Base-by-base conservation (phyloP, 2,113 vertebrate species). In the Bucco capensis region DNA sequence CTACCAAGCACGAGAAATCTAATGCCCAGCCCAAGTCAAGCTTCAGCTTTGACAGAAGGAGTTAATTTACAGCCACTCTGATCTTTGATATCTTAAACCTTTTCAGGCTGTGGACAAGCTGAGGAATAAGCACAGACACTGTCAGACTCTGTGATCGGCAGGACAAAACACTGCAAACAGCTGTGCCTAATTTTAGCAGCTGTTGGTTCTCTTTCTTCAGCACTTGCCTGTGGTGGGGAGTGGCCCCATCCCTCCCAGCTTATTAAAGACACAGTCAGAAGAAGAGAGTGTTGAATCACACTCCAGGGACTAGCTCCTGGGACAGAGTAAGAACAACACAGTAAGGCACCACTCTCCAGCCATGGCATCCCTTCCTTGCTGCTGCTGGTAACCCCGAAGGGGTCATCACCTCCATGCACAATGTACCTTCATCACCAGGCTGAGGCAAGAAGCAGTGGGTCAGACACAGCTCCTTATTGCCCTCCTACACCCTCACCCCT, bases 161-260 rank as follows among this genome's bases (percentile, higher is more conserved):
- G 92, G 93, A 95, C 94, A 94, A 95, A 91, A 94, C 19, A 2
- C 75, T 66, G 57, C 95, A 89, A 94, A 96, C 86, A 83, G 94
- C 38, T 80, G 89, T 74, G 70, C 76, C 89, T 92, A 90, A 82
- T 80, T 95, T 89, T 84, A 95, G 95, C 91, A 88, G 69, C 91
- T 90, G 81, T 82, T 92, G 79, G 87, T 85, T 95, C 90, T 81
- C 81, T 91, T 91, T 77, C 88, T 95, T 53, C 60, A 53, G 86
- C 84, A 69, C 27, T 53, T 42, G 51, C 5, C 8, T 22, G 65
- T 25, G 54, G 69, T 18, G 47, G 58, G 70, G 54, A 57, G 37
- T 51, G 88, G 90, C 86, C 90, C 33, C 9, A 1, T 92, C 88
- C 74, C 69, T 96, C 74, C 73, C 10, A 70, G 82, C 71, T 92